These are phyloP conservation scores for Phataginus tricuspis DNA, from an alignment of 2,797 vertebrate genomes.

Conservation along the genomic window DNA sequence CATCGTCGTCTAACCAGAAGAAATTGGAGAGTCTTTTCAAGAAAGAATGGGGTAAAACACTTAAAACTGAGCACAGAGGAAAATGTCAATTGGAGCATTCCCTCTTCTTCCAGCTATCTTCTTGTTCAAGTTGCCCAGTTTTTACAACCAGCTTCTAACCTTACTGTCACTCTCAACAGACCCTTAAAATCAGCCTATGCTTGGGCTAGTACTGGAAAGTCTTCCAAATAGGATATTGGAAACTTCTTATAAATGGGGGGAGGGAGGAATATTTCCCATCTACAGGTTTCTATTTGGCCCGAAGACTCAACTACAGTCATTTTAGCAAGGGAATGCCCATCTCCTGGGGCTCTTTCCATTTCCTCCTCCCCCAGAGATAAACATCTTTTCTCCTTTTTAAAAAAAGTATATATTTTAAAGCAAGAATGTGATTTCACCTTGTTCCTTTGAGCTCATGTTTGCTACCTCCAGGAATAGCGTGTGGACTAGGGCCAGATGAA, in stretches of 20 bases:
- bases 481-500: constrained; percentile 85
- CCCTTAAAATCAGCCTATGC: constrained; percentile 16
- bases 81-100: constrained; percentile 32
- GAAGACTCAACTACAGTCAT: constrained; percentile 46
- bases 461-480: constrained; percentile 88
- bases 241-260: constrained; percentile 63
- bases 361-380: neutral
- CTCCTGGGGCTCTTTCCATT: neutral
- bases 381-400: constrained; percentile 5
- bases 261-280: neutral
- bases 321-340: constrained; percentile 47
- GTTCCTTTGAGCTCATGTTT: constrained; percentile 76
- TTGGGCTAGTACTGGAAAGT: constrained; percentile 42
- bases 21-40: constrained; percentile 60
- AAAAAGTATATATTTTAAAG: constrained; percentile 52
- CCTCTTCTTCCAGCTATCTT: neutral
- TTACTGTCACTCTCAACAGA: constrained; percentile 36
- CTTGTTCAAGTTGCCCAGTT: neutral
- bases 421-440: constrained; percentile 73
- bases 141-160: neutral
- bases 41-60: constrained; percentile 34
- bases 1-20: constrained; percentile 28
- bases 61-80: constrained; percentile 13
- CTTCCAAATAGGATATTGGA: constrained; percentile 69
- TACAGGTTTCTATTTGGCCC: constrained; percentile 70